phyloP scores from a whole-genome alignment of 2,888 invertebrate species.

The Alloscopus bannaensis region DNA sequence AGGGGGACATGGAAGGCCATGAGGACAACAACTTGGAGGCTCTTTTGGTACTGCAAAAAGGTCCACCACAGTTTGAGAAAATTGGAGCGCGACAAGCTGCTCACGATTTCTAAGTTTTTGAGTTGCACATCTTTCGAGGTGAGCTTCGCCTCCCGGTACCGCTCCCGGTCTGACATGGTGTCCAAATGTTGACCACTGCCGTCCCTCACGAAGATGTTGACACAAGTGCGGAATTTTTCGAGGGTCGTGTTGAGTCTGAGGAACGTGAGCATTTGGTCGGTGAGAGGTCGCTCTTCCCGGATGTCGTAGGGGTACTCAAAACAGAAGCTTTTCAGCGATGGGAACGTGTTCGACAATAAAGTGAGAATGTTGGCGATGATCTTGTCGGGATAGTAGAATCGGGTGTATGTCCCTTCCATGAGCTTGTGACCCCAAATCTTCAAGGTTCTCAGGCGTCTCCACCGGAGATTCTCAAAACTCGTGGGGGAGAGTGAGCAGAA shows the following conservation, averaged over 20 bases:
- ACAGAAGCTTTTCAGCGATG: conserved; percentile 19
- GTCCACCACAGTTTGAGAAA: conserved; percentile 46
- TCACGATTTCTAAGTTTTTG: conserved; percentile 42
- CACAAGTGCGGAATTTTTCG: conserved; percentile 25
- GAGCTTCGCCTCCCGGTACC: conserved; percentile 22
- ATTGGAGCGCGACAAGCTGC: conserved; percentile 35
- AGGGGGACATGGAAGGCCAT: conserved; percentile 34
- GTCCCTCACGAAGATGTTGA: conserved; percentile 36
- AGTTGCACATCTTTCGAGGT: conserved; percentile 40
- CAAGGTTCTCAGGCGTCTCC: conserved; percentile 23
- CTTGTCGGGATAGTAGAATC: conserved; percentile 3
- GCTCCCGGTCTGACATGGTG: conserved; percentile 28
- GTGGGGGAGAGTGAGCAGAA: conserved; percentile 22
- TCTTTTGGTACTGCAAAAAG: conserved; percentile 46
- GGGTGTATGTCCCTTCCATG: conserved; percentile 46
- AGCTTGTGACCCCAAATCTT: conserved; percentile 51
- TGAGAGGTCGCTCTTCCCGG: conserved; percentile 33
- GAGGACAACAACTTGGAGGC: conserved; percentile 15
- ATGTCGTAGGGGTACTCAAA: conserved; percentile 53
- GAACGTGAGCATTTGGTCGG: conserved; percentile 27
- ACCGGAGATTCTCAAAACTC: neutral
- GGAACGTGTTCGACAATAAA: conserved; percentile 32
- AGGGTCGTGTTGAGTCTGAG: conserved; percentile 23
- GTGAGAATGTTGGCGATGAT: conserved; percentile 36
- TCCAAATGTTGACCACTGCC: conserved; percentile 39